phyloP scores from a whole-genome alignment of 2,797 vertebrate species.

The Mionectes olivaceus region DNA sequence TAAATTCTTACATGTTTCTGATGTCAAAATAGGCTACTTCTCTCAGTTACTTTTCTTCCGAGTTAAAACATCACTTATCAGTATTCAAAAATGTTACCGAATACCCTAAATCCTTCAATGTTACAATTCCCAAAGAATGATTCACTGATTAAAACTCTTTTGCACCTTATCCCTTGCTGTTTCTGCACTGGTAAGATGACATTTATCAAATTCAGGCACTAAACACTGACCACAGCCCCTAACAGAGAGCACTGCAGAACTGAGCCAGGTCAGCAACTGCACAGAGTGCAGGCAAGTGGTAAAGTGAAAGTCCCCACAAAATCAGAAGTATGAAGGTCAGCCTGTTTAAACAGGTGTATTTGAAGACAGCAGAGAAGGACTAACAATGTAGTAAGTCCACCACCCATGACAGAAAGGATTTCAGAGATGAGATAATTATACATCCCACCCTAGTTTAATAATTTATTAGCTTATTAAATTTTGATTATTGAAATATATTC shows the following conservation, averaged over 20 bases:
- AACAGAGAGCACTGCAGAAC: background rate
- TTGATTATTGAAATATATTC: conserved; percentile 41
- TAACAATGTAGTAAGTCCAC: background rate
- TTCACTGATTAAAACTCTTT: background rate
- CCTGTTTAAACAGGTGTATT: background rate
- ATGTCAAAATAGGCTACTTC: background rate
- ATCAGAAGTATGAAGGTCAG: background rate
- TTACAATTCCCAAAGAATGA: background rate
- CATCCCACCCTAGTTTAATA: background rate
- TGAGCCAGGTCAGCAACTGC: background rate
- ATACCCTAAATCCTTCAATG: background rate
- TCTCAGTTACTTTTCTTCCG: background rate
- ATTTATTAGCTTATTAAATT: conserved; percentile 55
- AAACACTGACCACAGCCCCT: background rate
- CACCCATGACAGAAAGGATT: background rate
- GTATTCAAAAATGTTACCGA: background rate
- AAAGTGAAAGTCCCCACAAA: background rate
- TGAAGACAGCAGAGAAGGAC: background rate
- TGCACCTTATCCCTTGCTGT: background rate
- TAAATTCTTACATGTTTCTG: background rate
- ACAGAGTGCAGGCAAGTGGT: background rate
- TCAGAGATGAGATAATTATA: conserved; percentile 2
- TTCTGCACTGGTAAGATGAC: background rate
- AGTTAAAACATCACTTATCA: background rate
- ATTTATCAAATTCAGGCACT: background rate